Evolutionary conservation across 1,140 invertebrate species (phyloP).

Genomic region (Kradibia gibbosae): DNA sequence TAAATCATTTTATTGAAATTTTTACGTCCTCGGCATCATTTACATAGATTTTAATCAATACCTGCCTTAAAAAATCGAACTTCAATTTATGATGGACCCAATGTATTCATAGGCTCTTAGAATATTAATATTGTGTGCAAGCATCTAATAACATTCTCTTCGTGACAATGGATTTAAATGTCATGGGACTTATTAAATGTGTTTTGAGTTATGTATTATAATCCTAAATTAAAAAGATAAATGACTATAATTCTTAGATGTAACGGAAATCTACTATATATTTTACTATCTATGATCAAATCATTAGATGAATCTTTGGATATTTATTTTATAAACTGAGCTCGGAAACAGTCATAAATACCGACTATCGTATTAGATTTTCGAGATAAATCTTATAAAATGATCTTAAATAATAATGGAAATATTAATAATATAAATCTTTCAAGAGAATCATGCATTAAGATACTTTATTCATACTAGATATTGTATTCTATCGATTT

Average conservation of each 20-base stretch:
- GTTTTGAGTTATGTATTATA: neutral
- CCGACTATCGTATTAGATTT: neutral
- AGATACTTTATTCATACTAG: neutral
- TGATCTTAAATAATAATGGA: neutral
- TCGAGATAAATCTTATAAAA: neutral
- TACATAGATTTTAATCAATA: neutral
- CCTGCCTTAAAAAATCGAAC: neutral
- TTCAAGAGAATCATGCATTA: neutral
- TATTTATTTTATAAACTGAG: neutral
- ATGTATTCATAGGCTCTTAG: neutral
- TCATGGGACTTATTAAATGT: neutral
- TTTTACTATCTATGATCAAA: conserved; percentile 19
- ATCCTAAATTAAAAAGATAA: neutral
- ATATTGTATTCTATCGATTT: neutral
- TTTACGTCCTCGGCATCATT: neutral
- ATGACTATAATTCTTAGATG: neutral
- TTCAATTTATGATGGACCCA: neutral
- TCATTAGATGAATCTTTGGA: conserved; percentile 16
- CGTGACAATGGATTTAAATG: neutral
- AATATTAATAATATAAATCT: neutral
- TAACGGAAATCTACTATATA: neutral
- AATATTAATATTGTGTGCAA: neutral
- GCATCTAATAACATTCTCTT: neutral
- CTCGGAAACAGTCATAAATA: neutral
- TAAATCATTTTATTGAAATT: neutral